These are phyloP conservation scores for Frankliniella fusca DNA, from an alignment of 2,888 invertebrate species.

Conservation along the genomic window DNA sequence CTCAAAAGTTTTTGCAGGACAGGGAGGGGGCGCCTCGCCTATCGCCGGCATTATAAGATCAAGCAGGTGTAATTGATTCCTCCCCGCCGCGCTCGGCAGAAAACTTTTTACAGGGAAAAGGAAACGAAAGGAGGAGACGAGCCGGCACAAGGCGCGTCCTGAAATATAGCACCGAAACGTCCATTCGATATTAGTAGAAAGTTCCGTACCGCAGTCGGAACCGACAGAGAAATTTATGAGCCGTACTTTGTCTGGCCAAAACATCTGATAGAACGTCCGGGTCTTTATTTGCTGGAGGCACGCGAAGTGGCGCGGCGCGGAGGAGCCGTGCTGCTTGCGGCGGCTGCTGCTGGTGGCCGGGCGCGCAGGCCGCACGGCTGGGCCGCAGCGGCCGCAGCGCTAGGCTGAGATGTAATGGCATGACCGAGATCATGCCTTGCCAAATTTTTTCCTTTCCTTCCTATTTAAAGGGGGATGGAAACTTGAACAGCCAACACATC, in stretches of 20 bases:
- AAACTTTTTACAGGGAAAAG: background rate
- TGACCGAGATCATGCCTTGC: too few species aligned
- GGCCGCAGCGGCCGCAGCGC: too few species aligned
- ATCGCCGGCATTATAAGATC: background rate
- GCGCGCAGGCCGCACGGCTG: too few species aligned
- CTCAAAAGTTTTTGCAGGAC: too few species aligned
- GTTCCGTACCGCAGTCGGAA: constrained; percentile 7
- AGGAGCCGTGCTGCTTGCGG: too few species aligned
- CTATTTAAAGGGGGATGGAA: too few species aligned
- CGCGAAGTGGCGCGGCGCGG: constrained; percentile 4
- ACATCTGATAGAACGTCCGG: constrained; percentile 24
- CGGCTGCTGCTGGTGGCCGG: too few species aligned
- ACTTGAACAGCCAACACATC: too few species aligned
- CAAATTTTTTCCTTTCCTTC: too few species aligned
- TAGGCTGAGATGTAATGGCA: too few species aligned
- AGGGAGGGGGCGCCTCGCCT: too few species aligned
- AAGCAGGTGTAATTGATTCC: background rate
- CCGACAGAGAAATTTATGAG: background rate
- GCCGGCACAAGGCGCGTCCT: background rate
- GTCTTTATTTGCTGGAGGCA: constrained; percentile 9
- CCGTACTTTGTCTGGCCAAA: constrained; percentile 7
- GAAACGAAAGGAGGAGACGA: background rate
- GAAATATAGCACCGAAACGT: constrained; percentile 2
- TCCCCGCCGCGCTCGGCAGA: background rate
- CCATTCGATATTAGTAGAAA: constrained; percentile 21